Evolutionary conservation across 2,888 invertebrate genomes (phyloP), one percentile per base, ranked within the genome.

Genomic region (Ditula angustiorana): DNA sequence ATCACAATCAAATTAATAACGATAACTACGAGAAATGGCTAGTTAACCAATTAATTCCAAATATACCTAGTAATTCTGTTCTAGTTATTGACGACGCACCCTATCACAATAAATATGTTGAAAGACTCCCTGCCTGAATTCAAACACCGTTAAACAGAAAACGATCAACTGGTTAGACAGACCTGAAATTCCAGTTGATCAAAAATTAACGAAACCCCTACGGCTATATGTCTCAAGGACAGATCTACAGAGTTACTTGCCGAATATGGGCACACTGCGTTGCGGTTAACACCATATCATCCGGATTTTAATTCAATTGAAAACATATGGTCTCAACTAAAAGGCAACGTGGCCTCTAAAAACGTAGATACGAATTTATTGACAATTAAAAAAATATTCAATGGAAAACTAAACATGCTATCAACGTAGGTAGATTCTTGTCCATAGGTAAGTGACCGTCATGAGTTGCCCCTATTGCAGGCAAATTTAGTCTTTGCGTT

Each of bases 221-320:
- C 8, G 23, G 24, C 11, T 37, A 37, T 37, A 37, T 47, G 46
- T 23, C 23, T 24, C 46, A 47, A 47, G 24, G 11, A 23, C 4
- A n/a, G 11, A 11, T 23, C 24, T 23, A 23, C 44, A 44, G 44
- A 37, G 41, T 55, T 70, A 21, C 53, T 63, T 35, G 49, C 41
- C 19, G 66, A 61, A 58, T 47, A 64, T 65, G 58, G 63, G 37
- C 67, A 68, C 55, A 28, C 52, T 52, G 59, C 63, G 26, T 62
- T 66, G 19, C 53, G 69, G 35, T 58, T 66, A 44, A 3, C 26
- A 26, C 26, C 26, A 26, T 26, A 26, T 7, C 26, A 26, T 26
- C 26, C 3, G 66, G 66, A 56, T 60, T 64, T 58, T 26, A 67
- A 66, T 58, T 58, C 63, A n/a, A 61, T 62, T 46, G 65, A 58